Evolutionary conservation across 2,888 invertebrate genomes (phyloP), one percentile per base, ranked within the genome.

Genomic region (Macrosiphum euphorbiae): DNA sequence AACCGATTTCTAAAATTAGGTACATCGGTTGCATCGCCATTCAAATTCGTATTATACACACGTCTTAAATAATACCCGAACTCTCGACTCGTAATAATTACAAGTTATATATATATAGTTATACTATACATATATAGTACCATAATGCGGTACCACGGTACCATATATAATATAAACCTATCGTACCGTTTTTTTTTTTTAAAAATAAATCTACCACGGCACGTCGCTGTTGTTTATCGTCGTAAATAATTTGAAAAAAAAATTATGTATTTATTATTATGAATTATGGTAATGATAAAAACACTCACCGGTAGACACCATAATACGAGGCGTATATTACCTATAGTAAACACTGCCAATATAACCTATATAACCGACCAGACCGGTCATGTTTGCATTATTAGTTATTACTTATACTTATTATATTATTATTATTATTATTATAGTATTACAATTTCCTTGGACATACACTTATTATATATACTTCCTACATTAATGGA

Each of bases 311-410:
- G 88, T 52, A 88, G 52, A 88, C 55, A 58, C 28, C 26, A 26
- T 28, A 44, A 44, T 44, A 7, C 7, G 55, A 55, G 28, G 26
- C 4, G 44, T 86, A 44, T 7, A 44, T 44, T 44, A 44, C 44
- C 44, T 44, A 44, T 44, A 28, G 26, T 86, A 52, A 50, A n/a
- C 20, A 67, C 35, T 78, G 61, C 28, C 61, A 90, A 67, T 67
- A 44, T 90, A 90, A 90, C 90, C 90, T 67, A 90, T 50, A 90
- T 90, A 90, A 78, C 67, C 47, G 84, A 50, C 28, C 85, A 85
- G 85, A 90, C 91, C 84, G 91, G 91, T 91, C 91, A 41, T 41
- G 55, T 35, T 28, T 44, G 28, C 44, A 28, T 41, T 58, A 58
- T 61, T 88, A 58, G 55, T 44, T 28, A 41, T 58, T 28, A 35